Percentiles rank a stretch among this genome's conserved stretches.
Conservation (phyloP, 2,113 vertebrate species). For the Peromyscus californicus region DNA sequence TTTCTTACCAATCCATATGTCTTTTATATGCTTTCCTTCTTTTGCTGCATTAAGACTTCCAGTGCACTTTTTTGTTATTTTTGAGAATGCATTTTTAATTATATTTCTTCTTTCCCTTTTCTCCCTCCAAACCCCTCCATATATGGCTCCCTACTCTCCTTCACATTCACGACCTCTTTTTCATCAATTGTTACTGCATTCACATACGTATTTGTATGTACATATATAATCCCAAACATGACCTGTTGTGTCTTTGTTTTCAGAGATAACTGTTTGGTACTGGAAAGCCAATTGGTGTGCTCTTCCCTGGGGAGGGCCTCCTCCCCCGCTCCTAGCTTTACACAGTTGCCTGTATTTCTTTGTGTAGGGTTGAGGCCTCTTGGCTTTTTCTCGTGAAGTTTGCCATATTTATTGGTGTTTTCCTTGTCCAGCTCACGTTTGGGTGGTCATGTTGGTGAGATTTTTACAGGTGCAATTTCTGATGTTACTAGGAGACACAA, state of each 20-base stretch:
- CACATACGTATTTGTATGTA: background rate
- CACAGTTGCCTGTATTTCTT: background rate
- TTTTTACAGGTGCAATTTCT: background rate
- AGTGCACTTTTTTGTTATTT: background rate
- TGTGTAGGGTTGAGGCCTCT: background rate
- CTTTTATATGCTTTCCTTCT: background rate
- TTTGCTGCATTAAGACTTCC: background rate
- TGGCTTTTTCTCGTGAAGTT: background rate
- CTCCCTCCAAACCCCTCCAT: background rate
- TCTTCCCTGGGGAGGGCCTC: background rate
- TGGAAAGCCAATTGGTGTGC: background rate
- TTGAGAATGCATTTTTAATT: background rate
- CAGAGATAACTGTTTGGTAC: background rate
- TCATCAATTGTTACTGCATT: background rate
- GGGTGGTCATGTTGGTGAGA: background rate
- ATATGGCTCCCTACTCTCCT: background rate
- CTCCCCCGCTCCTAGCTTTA: background rate
- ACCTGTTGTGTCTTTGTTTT: background rate
- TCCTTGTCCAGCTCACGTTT: background rate
- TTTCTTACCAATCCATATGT: background rate
- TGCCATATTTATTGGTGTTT: background rate
- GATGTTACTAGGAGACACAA: background rate
- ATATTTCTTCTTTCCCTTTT: background rate
- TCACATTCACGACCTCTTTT: background rate
- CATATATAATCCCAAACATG: background rate